Evolutionary conservation across 2,888 invertebrate species (phyloP), one percentile per base, ranked within the genome.

Genomic region (Macrophya alboannulata): DNA sequence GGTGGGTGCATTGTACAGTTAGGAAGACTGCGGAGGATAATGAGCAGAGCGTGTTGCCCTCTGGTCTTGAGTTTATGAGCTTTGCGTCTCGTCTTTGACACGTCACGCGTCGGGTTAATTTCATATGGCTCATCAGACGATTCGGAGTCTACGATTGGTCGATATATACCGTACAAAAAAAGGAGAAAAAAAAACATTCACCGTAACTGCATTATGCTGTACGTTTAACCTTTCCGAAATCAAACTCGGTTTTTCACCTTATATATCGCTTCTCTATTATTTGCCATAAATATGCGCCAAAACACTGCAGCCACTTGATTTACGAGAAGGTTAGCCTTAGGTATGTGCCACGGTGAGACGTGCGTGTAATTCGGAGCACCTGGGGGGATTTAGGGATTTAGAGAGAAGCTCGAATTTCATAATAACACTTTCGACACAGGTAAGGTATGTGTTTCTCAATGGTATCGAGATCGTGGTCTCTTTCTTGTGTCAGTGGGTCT

Each of bases 11-110:
- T 88, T 91, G 90, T 92, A 92, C 92, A 92, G 92, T 92, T 92
- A 92, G 91, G 88, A 91, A 89, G 88, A 86, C 88, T 89, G 88
- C 88, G 85, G 88, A 89, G 89, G 89, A 90, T 91, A 92, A 92
- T 91, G 92, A 92, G 91, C 90, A 90, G 90, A 91, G 91, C 91
- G 91, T 92, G 92, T 90, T 92, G 91, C 89, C 91, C 91, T 90
- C 88, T 91, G 91, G 90, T 90, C 91, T 88, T 87, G 87, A 81
- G 81, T 81, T 81, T 81, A 81, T 62, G 81, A 81, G 81, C 81
- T 51, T 40, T 81, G 62, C 12, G 43, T 81, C 81, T 81, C 62
- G 81, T 81, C 62, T 81, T 81, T 81, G 81, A 62, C 81, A 62
- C 81, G 81, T 81, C 81, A 81, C 81, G 81, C 81, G 81, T 43